Evolutionary conservation across 2,888 invertebrate species (phyloP), one percentile per base, ranked within the genome.

Genomic region (Heliconius sara): DNA sequence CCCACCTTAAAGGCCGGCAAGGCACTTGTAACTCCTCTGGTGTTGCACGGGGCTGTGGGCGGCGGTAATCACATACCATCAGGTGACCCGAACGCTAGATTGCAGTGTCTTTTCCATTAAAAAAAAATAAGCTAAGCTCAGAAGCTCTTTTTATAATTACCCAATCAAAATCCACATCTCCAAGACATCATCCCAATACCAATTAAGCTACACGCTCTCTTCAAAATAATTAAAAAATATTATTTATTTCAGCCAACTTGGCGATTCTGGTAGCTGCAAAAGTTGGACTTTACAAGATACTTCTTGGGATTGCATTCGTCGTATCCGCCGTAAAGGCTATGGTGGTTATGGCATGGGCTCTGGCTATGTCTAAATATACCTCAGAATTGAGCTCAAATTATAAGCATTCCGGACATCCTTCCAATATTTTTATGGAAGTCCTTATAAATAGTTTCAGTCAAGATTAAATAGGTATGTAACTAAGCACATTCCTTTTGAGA

Each of bases 201-300:
- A n/a, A 60, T 9, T 9, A 22, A 60, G 10, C 60, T 63, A 27
- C 13, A 65, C 65, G 16, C 5, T 27, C 5, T 65, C 16, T 13
- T 13, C 5, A 63, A 25, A 63, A 16, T 65, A 13, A 13, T 7
- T 5, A 27, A 13, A 13, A 52, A 65, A 34, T 63, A 27, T 89
- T 86, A 85, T 93, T 90, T 93, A 92, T 94, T 94, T 79, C 95
- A 95, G 95, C 91, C 86, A 89, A 94, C 84, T 88, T 94, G 80
- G 90, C 89, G 81, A 91, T 93, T 80, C 76, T 92, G 79, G 82
- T 92, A 80, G 93, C 92, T 76, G 91, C 90, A 60, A 93, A 93
- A 89, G 88, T 92, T 80, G 95, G 94, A 63, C 88, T 95, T 39
- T 88, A 87, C 88, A 95, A 94, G 88, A 89, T 94, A 77, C 83